Percentiles rank a stretch among this genome's conserved stretches.
Conservation (phyloP, 2,888 invertebrate genomes). For the Drosophila atripex region DNA sequence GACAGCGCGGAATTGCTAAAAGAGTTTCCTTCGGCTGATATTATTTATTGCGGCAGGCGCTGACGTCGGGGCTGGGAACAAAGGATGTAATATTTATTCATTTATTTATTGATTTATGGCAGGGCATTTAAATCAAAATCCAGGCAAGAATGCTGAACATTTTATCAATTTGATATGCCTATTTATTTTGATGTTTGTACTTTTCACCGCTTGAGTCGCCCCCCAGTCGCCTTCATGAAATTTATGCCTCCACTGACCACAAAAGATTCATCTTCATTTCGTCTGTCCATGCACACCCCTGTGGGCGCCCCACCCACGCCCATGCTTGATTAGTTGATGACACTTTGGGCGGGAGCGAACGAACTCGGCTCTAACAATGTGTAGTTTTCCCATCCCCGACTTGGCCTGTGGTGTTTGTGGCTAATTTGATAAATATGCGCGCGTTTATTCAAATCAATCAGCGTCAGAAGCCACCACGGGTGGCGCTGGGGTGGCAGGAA, state of each 20-base stretch:
- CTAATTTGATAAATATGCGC: conserved; percentile 79
- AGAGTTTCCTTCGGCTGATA: conserved; percentile 56
- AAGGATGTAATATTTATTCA: conserved; percentile 67
- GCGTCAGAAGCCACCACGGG: conserved; percentile 54
- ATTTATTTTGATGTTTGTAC: conserved; percentile 71
- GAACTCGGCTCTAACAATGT: conserved; percentile 16
- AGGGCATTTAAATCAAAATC: conserved; percentile 70
- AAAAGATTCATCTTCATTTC: conserved; percentile 76
- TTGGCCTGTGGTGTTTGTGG: conserved; percentile 55
- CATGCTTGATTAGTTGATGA: conserved; percentile 76
- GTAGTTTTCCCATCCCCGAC: conserved; percentile 19
- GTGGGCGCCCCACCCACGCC: conserved; percentile 61
- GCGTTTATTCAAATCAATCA: conserved; percentile 81
- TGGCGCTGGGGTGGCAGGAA: background rate
- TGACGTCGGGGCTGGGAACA: conserved; percentile 34
- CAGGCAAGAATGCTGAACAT: conserved; percentile 56
- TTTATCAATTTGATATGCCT: conserved; percentile 76
- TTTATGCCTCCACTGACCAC: conserved; percentile 71
- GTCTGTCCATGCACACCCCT: conserved; percentile 17
- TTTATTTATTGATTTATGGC: conserved; percentile 73
- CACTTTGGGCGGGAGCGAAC: conserved; percentile 54
- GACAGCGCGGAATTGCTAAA: conserved; percentile 52
- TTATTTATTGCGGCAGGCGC: conserved; percentile 58
- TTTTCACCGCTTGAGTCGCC: conserved; percentile 36
- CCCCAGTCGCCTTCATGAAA: conserved; percentile 30